Evolutionary conservation across 2,888 invertebrate genomes (phyloP), one percentile per base, ranked within the genome.

Genomic region (Drosophila monieri): DNA sequence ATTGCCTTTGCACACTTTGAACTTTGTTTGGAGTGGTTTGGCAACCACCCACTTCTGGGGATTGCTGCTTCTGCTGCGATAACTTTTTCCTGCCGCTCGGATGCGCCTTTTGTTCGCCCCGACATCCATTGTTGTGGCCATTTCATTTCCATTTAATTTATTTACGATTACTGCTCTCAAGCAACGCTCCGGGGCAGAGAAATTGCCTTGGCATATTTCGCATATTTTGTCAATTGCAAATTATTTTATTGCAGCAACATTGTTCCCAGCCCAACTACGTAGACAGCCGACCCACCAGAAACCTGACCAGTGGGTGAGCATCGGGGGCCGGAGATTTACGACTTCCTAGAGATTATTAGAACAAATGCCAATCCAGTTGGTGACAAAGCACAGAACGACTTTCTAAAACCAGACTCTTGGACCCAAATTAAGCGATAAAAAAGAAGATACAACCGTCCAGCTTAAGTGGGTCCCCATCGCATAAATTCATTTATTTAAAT

Each of bases 401-500:
- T 85, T 85, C 84, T 88, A 88, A 84, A 44, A 65, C 51, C 30
- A 39, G 67, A 54, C 25, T 48, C 37, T 41, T 35, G 64, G 52
- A 54, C 54, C 65, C 58, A 56, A 74, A 72, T 72, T 54, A 72
- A 66, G 73, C 68, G 73, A 85, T 76, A 74, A 81, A 76, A 76
- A 58, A 54, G 64, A 70, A 67, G 54, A 67, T 69, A 74, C 81
- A 71, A 74, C 54, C 77, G 62, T 81, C 44, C 60, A 32, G 25
- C 48, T 54, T 53, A 60, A 69, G 68, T 68, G 68, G 68, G 48
- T 64, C 21, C 39, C 53, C 53, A 49, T 54, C 74, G 69, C 80
- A 69, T 80, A 69, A 83, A 86, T 88, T 65, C 77, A 88, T 81
- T 85, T 88, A 88, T 86, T 88, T 85, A 71, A 83, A 83, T 85